These are phyloP conservation scores for Accipiter virgatus DNA, from an alignment of 2,113 vertebrate genomes.

Conservation along the genomic window DNA sequence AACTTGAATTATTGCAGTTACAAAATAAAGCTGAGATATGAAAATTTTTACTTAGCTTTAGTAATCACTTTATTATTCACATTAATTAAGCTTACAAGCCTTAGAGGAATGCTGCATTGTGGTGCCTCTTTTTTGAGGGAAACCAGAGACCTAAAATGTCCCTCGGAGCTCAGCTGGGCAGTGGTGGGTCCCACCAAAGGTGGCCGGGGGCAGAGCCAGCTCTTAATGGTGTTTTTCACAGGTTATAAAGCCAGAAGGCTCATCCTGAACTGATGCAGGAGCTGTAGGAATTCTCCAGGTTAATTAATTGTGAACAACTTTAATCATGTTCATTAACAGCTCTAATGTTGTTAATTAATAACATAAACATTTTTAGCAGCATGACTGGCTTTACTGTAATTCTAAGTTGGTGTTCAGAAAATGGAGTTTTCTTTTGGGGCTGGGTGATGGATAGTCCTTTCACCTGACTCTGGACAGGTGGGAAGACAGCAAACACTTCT, in stretches of 20 bases:
- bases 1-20: constrained; percentile 19
- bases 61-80: not conserved
- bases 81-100: not conserved
- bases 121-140: not conserved
- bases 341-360: constrained; percentile 37
- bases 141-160: not conserved
- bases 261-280: not conserved
- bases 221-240: not conserved
- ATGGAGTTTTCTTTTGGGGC: not conserved
- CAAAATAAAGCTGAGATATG: constrained; percentile 5
- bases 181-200: not conserved
- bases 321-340: constrained; percentile 31
- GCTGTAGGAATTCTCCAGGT: not conserved
- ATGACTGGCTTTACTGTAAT: not conserved
- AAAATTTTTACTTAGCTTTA: not conserved
- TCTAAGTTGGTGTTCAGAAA: not conserved
- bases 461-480: not conserved
- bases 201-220: not conserved
- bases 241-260: not conserved
- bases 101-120: not conserved
- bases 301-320: constrained; percentile 29
- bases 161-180: not conserved
- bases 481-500: not conserved
- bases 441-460: not conserved
- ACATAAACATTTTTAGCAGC: constrained; percentile 1